Percentiles rank a stretch among this genome's conserved stretches.
phyloP scores from a whole-genome alignment of 2,797 vertebrate genomes.

The Pangasius mekongensis region DNA sequence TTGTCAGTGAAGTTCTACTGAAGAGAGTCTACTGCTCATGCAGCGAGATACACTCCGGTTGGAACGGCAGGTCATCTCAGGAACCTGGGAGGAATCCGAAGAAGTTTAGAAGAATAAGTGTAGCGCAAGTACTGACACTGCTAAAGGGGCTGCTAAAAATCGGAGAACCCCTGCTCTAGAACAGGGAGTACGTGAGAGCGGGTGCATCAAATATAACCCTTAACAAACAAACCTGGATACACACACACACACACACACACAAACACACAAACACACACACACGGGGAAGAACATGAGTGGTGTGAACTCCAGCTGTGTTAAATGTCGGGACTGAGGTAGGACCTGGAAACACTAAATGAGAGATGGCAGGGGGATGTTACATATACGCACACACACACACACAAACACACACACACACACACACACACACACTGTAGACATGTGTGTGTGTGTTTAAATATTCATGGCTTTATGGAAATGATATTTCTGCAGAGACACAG shows the following conservation, averaged over 20 bases:
- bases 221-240: too few species aligned
- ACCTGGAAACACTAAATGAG: neutral
- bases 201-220: too few species aligned
- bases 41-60: neutral
- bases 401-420: neutral
- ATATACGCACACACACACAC: neutral
- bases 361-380: neutral
- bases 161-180: too few species aligned
- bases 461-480: slow-evolving; percentile 53
- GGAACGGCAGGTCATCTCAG: neutral
- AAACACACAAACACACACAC: slow-evolving; percentile 3
- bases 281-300: neutral
- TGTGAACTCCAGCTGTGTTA: neutral
- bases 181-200: too few species aligned
- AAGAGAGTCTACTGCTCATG: neutral
- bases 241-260: neutral
- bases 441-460: slow-evolving; percentile 43
- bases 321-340: neutral
- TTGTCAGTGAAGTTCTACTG: neutral
- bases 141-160: too few species aligned
- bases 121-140: too few species aligned
- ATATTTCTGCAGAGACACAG: slow-evolving; percentile 46
- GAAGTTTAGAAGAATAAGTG: neutral
- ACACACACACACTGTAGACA: neutral
- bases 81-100: neutral